These are phyloP conservation scores for Phrixothrix hirtus DNA, from an alignment of 2,888 invertebrate species.

Conservation along the genomic window DNA sequence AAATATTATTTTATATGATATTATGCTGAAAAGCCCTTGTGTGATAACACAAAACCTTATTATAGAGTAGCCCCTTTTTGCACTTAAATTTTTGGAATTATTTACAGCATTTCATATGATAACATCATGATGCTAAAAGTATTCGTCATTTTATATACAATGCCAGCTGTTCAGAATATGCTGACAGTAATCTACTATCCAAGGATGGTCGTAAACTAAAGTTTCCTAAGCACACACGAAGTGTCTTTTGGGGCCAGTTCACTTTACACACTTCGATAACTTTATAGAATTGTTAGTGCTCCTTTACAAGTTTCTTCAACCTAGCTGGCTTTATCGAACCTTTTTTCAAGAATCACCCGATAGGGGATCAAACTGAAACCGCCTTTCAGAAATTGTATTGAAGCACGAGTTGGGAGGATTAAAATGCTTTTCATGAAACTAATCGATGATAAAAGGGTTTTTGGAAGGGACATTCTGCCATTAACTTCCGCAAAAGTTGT, in stretches of 20 bases:
- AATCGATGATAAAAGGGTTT: slow-evolving; percentile 9
- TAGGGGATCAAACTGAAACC: slow-evolving; percentile 4
- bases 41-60: neutral
- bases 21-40: neutral
- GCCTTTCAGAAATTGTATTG: slow-evolving; percentile 11
- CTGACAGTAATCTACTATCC: slow-evolving; percentile 15
- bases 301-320: slow-evolving; percentile 12
- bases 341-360: slow-evolving; percentile 11
- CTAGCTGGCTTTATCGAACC: slow-evolving; percentile 7
- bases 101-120: slow-evolving; percentile 1
- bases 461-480: too few relatives aligned
- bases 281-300: slow-evolving; percentile 18
- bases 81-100: slow-evolving; percentile 1
- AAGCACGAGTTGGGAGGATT: neutral
- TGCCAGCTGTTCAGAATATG: slow-evolving; percentile 15
- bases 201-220: slow-evolving; percentile 20
- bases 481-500: too few relatives aligned
- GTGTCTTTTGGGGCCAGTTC: slow-evolving; percentile 25
- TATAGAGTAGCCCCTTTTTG: slow-evolving; percentile 3
- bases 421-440: slow-evolving; percentile 8
- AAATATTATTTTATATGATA: neutral
- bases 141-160: slow-evolving; percentile 7
- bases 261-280: slow-evolving; percentile 25
- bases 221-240: slow-evolving; percentile 12
- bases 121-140: neutral